Conservation (phyloP, 2,113 vertebrate species). For the Muscicapa adusta region DNA sequence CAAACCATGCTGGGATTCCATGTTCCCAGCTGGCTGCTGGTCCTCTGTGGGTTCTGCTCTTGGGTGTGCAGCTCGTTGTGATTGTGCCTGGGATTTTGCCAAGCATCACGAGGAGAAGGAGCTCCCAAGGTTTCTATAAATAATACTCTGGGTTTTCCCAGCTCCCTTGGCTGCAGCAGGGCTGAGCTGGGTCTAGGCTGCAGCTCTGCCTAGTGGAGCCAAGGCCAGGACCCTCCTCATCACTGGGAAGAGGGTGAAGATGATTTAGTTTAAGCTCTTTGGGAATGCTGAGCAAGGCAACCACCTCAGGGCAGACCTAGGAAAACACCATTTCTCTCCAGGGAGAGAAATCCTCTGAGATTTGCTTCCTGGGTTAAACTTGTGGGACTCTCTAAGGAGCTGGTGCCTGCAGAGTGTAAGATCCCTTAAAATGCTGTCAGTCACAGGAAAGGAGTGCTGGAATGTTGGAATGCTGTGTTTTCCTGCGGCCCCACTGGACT, state of each 20-base stretch:
- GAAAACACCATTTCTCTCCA: not conserved
- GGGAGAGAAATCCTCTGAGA: not conserved
- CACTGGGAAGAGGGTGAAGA: not conserved
- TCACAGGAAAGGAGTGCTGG: not conserved
- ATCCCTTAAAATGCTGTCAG: not conserved
- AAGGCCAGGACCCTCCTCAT: not conserved
- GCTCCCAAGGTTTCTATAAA: not conserved
- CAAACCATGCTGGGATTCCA: not conserved
- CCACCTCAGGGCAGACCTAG: not conserved
- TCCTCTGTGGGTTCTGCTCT: not conserved
- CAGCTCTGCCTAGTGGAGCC: not conserved
- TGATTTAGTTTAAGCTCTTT: not conserved
- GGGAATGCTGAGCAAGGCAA: not conserved
- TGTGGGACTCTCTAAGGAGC: not conserved
- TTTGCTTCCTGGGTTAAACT: not conserved
- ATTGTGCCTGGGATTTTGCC: not conserved
- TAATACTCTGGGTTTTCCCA: not conserved
- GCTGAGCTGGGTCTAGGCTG: not conserved
- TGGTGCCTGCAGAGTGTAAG: not conserved
- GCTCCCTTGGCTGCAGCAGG: not conserved
- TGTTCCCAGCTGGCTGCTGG: not conserved
- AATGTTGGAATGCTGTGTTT: not conserved
- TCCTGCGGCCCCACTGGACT: not conserved
- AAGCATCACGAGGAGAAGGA: not conserved
- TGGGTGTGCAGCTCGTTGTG: fast-evolving